Conservation (phyloP, 1,140 invertebrate genomes). For the silkworm (Bombyx mori) region DNA sequence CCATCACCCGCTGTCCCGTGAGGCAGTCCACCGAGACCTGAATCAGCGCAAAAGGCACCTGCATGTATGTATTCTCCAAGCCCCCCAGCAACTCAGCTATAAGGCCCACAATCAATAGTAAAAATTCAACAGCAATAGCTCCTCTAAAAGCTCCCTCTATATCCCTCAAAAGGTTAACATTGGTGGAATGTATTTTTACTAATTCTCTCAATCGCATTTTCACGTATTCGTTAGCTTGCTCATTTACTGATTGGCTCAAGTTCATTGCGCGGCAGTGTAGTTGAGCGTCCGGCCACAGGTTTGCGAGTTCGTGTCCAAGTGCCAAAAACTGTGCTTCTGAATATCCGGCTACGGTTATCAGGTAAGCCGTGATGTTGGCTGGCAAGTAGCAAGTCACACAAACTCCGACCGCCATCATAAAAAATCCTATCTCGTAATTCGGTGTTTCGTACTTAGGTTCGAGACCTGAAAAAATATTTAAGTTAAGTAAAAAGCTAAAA, state of each 20-base stretch:
- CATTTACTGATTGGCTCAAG: background rate
- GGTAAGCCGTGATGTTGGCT: slow-evolving; percentile 25
- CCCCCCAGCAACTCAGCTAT: slow-evolving; percentile 8
- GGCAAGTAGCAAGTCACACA: slow-evolving; percentile 20
- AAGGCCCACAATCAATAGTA: background rate
- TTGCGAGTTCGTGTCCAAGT: slow-evolving; percentile 27
- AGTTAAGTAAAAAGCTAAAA: background rate
- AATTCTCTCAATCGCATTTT: slow-evolving; percentile 19
- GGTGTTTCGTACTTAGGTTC: slow-evolving; percentile 35
- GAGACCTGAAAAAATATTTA: slow-evolving; percentile 20
- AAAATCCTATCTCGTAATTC: slow-evolving; percentile 33
- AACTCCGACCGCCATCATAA: slow-evolving; percentile 12
- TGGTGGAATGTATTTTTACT: slow-evolving; percentile 20
- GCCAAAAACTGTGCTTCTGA: slow-evolving; percentile 34
- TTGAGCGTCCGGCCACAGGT: slow-evolving; percentile 32
- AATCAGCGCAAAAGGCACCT: slow-evolving; percentile 6
- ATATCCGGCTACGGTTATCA: slow-evolving; percentile 35
- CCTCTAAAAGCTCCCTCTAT: slow-evolving; percentile 11
- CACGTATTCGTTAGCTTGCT: slow-evolving; percentile 17
- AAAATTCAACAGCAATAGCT: slow-evolving; percentile 5
- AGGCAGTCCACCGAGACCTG: slow-evolving; percentile 36
- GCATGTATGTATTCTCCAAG: slow-evolving; percentile 5
- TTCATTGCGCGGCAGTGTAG: slow-evolving; percentile 8
- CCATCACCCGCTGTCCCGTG: slow-evolving; percentile 33
- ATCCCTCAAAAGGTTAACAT: slow-evolving; percentile 20